Base-by-base conservation (phyloP, 2,888 invertebrate species). In the Asteroscopus sphinx region DNA sequence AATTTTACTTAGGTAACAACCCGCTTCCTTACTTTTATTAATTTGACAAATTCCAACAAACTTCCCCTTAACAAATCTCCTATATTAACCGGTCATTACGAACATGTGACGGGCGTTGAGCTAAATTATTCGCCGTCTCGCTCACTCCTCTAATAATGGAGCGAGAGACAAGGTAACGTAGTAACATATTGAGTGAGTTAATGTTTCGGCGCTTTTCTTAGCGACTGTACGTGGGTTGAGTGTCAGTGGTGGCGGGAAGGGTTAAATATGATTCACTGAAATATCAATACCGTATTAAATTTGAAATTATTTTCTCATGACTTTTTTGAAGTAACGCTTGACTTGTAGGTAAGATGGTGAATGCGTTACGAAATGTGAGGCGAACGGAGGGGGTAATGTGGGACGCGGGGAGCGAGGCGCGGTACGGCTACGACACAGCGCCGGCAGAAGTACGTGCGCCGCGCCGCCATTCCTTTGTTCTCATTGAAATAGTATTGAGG, bases 21-120 rank as follows among this genome's bases (percentile, higher is more conserved):
- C 17, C 17, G 17, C 17, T 48, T 26, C 40, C 15, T 32, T 48
- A 6, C 26, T 30, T 6, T 5, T 32, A 26, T 6, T 35, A 3
- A 16, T 17, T 7, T 6, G 8, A 9, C 9, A 17, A 28, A 17
- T 30, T 32, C 4, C 0, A 12, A 17, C 4, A 6, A 7, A 5
- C 85, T 69, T 60, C 77, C 75, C 90, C 90, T 92, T 92, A 92
- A 91, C 76, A 49, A 62, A 56, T 28, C 66, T 63, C 68, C 69
- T 76, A 83, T 82, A 89, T 90, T 85, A 90, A 87, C 80, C 80
- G 74, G 74, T 84, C 89, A 86, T 93, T 92, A 91, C 41, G 76
- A 88, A 89, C 92, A 93, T 85, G 90, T 93, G 93, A 91, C 92
- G 92, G 86, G 78, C 71, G 73, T 68, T 64, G 63, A 71, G 70